These are phyloP conservation scores for Salminus brasiliensis DNA, from an alignment of 2,113 vertebrate genomes.

Conservation along the genomic window DNA sequence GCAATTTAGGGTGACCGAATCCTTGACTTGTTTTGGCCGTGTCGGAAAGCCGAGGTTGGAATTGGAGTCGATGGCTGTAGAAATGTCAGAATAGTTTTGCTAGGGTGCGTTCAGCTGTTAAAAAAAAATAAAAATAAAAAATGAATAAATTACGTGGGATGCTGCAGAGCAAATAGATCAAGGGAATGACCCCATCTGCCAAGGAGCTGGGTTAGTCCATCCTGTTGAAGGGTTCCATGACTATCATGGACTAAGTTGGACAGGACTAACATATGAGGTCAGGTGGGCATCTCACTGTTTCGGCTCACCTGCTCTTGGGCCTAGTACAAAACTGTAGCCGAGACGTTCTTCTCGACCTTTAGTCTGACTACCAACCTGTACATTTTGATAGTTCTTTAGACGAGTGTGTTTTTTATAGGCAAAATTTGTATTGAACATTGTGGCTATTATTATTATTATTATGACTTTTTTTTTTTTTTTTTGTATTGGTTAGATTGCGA, in stretches of 20 bases:
- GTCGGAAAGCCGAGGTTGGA: not conserved
- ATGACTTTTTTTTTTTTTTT: slow-evolving; percentile 3
- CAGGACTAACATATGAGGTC: not conserved
- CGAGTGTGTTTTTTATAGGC: slow-evolving; percentile 50
- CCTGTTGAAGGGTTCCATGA: not conserved
- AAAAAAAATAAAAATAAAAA: too few relatives aligned
- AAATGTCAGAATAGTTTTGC: too few relatives aligned
- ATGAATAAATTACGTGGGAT: too few relatives aligned
- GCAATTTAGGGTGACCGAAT: not conserved
- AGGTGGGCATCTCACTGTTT: slow-evolving; percentile 25
- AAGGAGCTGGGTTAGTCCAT: not conserved
- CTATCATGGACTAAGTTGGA: not conserved
- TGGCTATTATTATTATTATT: not conserved
- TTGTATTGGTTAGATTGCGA: slow-evolving; percentile 16
- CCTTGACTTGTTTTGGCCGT: not conserved
- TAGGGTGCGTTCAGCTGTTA: not conserved
- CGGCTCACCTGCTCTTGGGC: not conserved
- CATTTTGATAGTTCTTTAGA: slow-evolving; percentile 46
- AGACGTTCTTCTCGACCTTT: not conserved
- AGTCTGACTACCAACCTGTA: slow-evolving; percentile 25
- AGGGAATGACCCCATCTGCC: not conserved
- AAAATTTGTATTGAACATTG: slow-evolving; percentile 46
- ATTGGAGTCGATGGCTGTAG: not conserved
- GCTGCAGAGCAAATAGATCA: not conserved
- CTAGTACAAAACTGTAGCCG: slow-evolving; percentile 21